Evolutionary conservation across 2,888 invertebrate species (phyloP), one percentile per base, ranked within the genome.

Genomic region (Drosophila trichaetosa): DNA sequence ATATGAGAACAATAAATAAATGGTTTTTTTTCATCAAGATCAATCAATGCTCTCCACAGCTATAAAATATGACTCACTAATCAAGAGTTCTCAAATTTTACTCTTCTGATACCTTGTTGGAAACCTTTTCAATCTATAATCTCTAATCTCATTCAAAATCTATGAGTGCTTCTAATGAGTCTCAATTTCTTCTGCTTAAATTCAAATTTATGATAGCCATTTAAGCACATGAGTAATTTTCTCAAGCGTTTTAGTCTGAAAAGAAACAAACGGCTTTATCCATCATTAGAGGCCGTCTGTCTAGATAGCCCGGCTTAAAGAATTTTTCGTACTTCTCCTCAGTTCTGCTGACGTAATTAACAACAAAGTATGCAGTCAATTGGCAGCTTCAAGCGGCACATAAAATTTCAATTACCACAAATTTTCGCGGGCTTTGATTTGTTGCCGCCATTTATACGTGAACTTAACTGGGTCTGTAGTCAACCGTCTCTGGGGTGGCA

Each of bases 351-450:
- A 79, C 76, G 80, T 84, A 79, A 84, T 82, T 85, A 83, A 79
- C 75, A 78, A 79, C 80, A 82, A 76, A 79, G 79, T 82, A 80
- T 74, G 65, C 69, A 68, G 64, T 61, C 82, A 77, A 82, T 82
- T 82, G 80, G 85, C 85, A 75, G 74, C 74, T 74, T 73, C 73
- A 78, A 82, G 70, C 78, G 71, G 73, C 80, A 80, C 79, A 86
- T 83, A 83, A 86, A 83, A 83, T 83, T 83, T 86, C 83, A 83
- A 83, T 83, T 83, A 83, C 83, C 83, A 83, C 87, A 84, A 86
- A 84, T 83, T 83, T 86, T 81, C 73, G 64, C 62, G 46, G 49
- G 73, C 82, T 84, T 84, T 84, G 83, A 86, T 84, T 84, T 86
- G 83, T 86, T 75, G 73, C 77, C 83, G 82, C 70, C 76, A 75